Conservation (phyloP, 2,113 vertebrate genomes). For the Oostethus manadensis region DNA sequence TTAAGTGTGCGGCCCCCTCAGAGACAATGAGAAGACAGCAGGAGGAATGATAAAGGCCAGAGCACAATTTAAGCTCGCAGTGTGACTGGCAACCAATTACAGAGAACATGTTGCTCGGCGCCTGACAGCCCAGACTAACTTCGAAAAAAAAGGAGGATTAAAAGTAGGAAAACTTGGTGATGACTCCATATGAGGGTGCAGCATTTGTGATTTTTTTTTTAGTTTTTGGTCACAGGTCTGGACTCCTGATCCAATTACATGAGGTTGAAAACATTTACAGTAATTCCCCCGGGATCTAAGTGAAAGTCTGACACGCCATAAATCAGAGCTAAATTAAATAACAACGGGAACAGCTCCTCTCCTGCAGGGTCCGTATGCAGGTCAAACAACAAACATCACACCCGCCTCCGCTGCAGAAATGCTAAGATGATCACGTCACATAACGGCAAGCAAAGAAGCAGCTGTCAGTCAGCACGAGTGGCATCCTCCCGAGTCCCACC, state of each 20-base stretch:
- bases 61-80: not conserved
- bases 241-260: conserved; percentile 36
- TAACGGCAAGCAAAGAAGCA: not conserved
- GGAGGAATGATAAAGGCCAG: conserved; percentile 4
- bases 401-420: not conserved
- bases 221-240: not conserved
- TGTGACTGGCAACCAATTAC: conserved; percentile 25
- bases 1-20: not conserved
- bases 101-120: not conserved
- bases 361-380: not conserved
- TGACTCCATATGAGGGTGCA: not conserved
- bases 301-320: conserved; percentile 12
- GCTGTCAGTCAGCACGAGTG: too few species aligned
- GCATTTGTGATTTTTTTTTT: not conserved
- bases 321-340: conserved; percentile 19
- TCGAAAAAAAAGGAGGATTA: not conserved
- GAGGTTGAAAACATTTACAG: not conserved
- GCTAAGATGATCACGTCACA: not conserved
- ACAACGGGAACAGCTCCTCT: too few species aligned
- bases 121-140: not conserved
- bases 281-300: conserved; percentile 22
- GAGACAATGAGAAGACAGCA: conserved; percentile 7
- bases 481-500: too few species aligned
- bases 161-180: not conserved
- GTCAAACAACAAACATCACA: conserved; percentile 3